Conservation (phyloP, 2,113 vertebrate species). For the Cyanistes caeruleus region DNA sequence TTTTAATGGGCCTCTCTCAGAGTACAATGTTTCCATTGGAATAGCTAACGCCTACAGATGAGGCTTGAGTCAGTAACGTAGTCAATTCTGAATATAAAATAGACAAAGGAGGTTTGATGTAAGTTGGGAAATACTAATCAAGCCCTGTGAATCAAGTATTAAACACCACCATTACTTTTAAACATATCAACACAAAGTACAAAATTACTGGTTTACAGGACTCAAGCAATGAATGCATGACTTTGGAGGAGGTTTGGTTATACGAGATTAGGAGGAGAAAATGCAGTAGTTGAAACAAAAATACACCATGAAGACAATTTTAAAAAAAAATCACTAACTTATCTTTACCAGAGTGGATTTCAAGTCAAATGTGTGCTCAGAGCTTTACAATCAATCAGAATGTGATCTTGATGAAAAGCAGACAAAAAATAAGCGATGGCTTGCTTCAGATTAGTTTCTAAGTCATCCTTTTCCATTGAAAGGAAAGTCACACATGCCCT, state of each 20-base stretch:
- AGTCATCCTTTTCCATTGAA: constrained; percentile 6
- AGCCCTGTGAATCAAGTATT: constrained; percentile 19
- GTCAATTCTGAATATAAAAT: constrained; percentile 36
- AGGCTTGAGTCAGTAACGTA: constrained; percentile 38
- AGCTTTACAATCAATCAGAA: not conserved
- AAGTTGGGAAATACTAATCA: constrained; percentile 50
- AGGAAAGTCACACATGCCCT: constrained; percentile 38
- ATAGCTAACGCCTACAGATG: constrained; percentile 16
- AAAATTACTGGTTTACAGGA: constrained; percentile 31
- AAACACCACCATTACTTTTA: constrained; percentile 27
- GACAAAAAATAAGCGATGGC: not conserved
- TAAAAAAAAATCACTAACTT: not conserved
- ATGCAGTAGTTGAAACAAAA: constrained; percentile 30
- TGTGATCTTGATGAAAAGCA: not conserved
- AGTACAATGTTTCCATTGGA: not conserved
- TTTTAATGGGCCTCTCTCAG: constrained; percentile 1
- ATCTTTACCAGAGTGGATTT: not conserved
- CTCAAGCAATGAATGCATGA: not conserved
- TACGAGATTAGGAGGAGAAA: not conserved
- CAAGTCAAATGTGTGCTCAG: not conserved
- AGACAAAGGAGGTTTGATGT: constrained; percentile 32
- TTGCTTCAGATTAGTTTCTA: not conserved
- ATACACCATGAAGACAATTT: not conserved
- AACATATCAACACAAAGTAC: constrained; percentile 30
- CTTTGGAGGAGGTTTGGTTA: constrained; percentile 48